phyloP scores from a whole-genome alignment of 1,140 invertebrate species.

The Sarcophaga peregrina region DNA sequence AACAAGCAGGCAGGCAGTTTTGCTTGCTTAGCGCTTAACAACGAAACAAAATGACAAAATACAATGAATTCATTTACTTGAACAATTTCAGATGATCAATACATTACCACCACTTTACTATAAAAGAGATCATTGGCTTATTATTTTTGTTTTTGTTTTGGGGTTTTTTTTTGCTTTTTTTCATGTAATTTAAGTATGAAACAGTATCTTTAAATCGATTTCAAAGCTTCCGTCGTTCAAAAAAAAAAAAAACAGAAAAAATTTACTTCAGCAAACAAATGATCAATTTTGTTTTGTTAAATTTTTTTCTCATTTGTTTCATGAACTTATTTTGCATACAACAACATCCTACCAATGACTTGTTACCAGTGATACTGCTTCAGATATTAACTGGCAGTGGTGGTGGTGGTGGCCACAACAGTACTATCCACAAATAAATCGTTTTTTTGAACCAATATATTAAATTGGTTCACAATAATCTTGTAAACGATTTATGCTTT shows the following conservation, averaged over 20 bases:
- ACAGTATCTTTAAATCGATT: conserved; percentile 35
- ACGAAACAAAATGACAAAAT: neutral
- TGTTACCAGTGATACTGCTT: neutral
- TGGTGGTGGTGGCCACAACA: neutral
- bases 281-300: neutral
- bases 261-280: conserved; percentile 22
- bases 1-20: too few species aligned
- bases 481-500: conserved; percentile 41
- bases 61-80: neutral
- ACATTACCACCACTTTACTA: neutral
- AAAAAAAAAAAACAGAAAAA: too few species aligned
- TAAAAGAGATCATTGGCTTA: neutral
- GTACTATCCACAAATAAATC: neutral
- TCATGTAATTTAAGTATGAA: neutral
- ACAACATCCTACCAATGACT: conserved; percentile 3
- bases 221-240: conserved; percentile 42
- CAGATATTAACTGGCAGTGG: neutral
- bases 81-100: conserved; percentile 21
- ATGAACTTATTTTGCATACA: conserved; percentile 41
- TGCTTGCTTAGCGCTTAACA: neutral
- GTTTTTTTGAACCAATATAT: neutral
- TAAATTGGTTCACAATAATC: conserved; percentile 40
- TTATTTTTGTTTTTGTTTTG: neutral
- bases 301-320: neutral
- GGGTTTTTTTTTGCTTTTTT: too few species aligned